Evolutionary conservation across 1,140 invertebrate species (phyloP), one percentile per base, ranked within the genome.

Genomic region (Leptopilina clavipes): DNA sequence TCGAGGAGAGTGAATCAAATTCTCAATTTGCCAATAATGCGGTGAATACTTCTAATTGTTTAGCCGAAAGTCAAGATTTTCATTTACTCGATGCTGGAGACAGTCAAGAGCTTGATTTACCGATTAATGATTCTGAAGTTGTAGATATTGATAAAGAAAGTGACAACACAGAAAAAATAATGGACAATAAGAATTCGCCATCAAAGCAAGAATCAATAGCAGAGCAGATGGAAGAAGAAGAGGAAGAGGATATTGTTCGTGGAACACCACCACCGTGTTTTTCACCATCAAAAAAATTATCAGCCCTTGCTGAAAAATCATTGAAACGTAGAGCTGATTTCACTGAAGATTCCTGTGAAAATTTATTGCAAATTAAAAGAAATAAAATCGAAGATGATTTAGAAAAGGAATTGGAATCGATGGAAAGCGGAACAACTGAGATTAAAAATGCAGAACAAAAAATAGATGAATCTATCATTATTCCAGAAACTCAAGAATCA

Each of bases 1-100:
- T 70, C 3, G 78, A 82, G 70, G 73, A 72, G 22, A n/a, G 70
- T 9, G 71, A 83, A 1, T 56, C 54, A 71, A 0, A 71, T 45
- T 14, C 70, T 65, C 59, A 65, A 14, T 65, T 65, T n/a, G 14
- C 12, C 11, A 65, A 65, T 75, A 44, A 70, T 72, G 2, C 2
- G 52, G 6, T 71, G 44, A 70, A 52, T 56, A 74, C 77, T 37
- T 0, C 52, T 7, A 75, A 17, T 52, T 8, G 45, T 71, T 25
- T 72, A 1, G 17, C 74, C 6, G 86, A 88, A 70, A 89, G 86
- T 76, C 87, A 89, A 75, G 83, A 88, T 75, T 88, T 89, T 77
- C 78, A 76, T 37, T 74, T 89, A 0, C 12, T 87, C 2, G 84
- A 80, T 17, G 73, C 65, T n/a, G 76, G 70, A 1, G 78, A 77